Base-by-base conservation (phyloP, 2,888 invertebrate genomes). In the Lasiommata megera region DNA sequence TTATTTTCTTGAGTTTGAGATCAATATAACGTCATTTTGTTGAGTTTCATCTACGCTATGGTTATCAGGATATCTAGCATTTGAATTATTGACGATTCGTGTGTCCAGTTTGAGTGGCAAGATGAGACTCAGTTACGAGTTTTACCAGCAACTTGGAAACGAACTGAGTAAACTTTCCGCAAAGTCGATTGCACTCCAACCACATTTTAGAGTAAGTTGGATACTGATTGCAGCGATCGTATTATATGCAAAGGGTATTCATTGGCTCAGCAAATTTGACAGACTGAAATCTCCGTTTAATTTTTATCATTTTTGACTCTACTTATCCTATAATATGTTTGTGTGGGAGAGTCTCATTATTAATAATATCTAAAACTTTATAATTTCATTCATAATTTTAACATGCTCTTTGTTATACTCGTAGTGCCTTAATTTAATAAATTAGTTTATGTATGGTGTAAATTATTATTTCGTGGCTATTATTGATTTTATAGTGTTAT, bases 181-280 rank as follows among this genome's bases (percentile, higher is more conserved):
- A 52, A 58, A 58, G 51, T 58, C 58, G 52, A 55, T 54, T 58
- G 58, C 52, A 58, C 41, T 41, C 58, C 55, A 58, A 58, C 61
- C 61, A 47, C 58, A 61, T 55, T 61, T 48, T 54, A 54, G 58
- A 31, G 55, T 54, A 36, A 61, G 58, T 55, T 55, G 37, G 53
- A 47, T 55, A 60, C 47, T 61, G 58, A 55, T 61, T 57, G 54
- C 52, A 29, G 29, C 44, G 41, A 34, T 11, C 34, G 5, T 23
- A 23, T 23, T 23, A 23, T 23, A 23, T 23, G 23, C 23, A 23
- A 3, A 23, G 3, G 3, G 5, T 23, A 23, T 8, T n/a, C n/a
- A 17, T 40, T 40, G 3, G n/a, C 36, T 37, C 1, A 12, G 12
- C 7, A 14, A 36, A 36, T n/a, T 36, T 5, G 9, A 9, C n/a